Evolutionary conservation across 64 coral and sea anemone species (phyloP).

Genomic region (Astreopora myriophthalma): DNA sequence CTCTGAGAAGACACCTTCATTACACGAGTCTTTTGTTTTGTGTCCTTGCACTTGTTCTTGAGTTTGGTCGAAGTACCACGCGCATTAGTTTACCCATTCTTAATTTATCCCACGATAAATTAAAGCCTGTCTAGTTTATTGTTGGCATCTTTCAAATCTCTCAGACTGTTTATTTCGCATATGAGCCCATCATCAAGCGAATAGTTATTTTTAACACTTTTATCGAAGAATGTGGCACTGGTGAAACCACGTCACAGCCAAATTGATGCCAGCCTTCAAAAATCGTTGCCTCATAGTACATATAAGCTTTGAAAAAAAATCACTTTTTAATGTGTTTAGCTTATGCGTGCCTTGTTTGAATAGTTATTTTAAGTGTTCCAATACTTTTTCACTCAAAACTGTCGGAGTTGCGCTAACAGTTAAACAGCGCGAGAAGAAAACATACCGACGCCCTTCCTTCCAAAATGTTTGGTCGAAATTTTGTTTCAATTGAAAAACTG

Average conservation of each 20-base stretch:
- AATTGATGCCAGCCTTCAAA: background rate
- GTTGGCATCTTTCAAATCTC: background rate
- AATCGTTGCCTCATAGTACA: background rate
- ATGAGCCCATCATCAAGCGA: background rate
- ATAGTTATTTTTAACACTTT: background rate
- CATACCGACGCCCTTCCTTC: background rate
- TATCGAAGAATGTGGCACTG: too few species aligned
- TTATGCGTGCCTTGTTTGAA: background rate
- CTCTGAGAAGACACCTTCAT: too few species aligned
- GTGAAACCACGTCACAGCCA: background rate
- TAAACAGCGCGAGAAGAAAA: background rate
- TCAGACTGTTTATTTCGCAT: background rate
- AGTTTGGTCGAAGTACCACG: background rate
- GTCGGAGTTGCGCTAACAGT: background rate
- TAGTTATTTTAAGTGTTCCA: background rate
- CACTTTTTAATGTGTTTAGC: background rate
- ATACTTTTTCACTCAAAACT: background rate
- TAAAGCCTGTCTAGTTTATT: background rate
- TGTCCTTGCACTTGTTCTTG: background rate
- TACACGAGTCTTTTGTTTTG: too few species aligned
- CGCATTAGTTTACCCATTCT: background rate
- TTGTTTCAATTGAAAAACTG: background rate
- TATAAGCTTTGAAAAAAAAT: background rate
- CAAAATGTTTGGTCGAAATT: background rate
- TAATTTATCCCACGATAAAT: background rate